Evolutionary conservation across 2,797 vertebrate species (phyloP), one percentile per base, ranked within the genome.

Genomic region (Molothrus ater): DNA sequence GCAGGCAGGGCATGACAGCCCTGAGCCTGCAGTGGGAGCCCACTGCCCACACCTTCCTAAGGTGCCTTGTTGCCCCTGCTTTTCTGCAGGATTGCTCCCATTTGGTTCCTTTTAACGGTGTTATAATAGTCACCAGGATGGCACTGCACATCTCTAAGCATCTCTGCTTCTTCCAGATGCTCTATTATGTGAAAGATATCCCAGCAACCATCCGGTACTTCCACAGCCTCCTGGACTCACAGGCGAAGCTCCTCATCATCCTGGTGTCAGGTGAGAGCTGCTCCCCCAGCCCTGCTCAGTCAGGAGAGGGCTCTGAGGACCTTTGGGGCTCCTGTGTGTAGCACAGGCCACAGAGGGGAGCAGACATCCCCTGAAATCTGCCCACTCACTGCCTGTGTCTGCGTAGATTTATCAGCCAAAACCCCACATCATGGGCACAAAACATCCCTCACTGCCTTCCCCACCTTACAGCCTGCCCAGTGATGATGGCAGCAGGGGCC

Each of bases 121-220:
- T 14, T 68, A 10, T 0, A 50, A 22, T 2, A 32, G 32, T 64
- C 66, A 72, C 43, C 26, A 45, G 40, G 38, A 9, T 17, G 0
- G 1, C 20, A 12, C 5, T 2, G 3, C 8, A 6, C 28, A 17
- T 40, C 38, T 48, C 12, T 79, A 47, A 80, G 21, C 28, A 60
- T 26, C 66, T 96, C 66, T 73, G 73, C 50, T 86, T 48, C 73
- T 95, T 76, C 74, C 97, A 99, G 99, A 98, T 99, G 99, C 98
- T 99, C 81, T 99, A 99, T 94, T 99, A 99, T 56, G 99, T 98
- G 86, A 98, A 98, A 90, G 98, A 99, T 75, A 91, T 98, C 47
- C 97, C 92, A 59, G 98, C 97, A 1, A 99, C 98, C 12, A 36
- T 99, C 93, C 97, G 28, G 34, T 99, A 99, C 94, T 99, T 99